Base-by-base conservation (phyloP, 2,888 invertebrate species). In the Hybos culiciformis region DNA sequence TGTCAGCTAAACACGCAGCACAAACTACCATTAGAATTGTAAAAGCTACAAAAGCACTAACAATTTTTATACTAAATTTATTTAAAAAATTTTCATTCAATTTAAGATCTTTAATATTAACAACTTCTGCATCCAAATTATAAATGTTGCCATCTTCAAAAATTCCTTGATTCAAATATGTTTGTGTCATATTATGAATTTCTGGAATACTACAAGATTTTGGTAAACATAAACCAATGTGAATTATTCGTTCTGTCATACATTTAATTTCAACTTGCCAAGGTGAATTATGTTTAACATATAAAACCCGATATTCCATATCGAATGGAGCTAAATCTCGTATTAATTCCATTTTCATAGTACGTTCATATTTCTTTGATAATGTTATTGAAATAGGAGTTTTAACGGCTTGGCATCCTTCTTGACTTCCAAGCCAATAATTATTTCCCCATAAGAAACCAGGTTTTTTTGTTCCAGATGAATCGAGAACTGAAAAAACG, bases 391-490 rank as follows among this genome's bases (percentile, higher is more conserved):
- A 54, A 6, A 63, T 57, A 3, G 66, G 63, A 19, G 52, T 51
- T 26, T 59, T 57, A 0, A 69, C 56, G 2, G 71, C 70, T 3
- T 58, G 49, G 51, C 77, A 77, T 14, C 72, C 70, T 31, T 60
- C 60, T 32, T 62, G 63, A 18, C 69, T 69, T 11, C 77, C 77
- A 26, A 75, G 50, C 77, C 77, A 77, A 40, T 69, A 70, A 56
- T 74, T 77, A 47, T 75, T 72, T 1, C 76, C 76, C 49, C 71
- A 72, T 2, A 73, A 54, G 52, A 76, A 75, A 3, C 74, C 74
- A 0, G 71, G 53, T 2, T 62, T 64, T 4, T 73, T 71, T 12
- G 58, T 58, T 11, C 75, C 77, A 41, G 74, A 75, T 4, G 74
- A 67, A 55, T 77, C 77, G 33, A 76, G 54, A 51, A 71, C 77